Evolutionary conservation across 2,888 invertebrate species (phyloP).

Genomic region (Chrysodeixis includens): DNA sequence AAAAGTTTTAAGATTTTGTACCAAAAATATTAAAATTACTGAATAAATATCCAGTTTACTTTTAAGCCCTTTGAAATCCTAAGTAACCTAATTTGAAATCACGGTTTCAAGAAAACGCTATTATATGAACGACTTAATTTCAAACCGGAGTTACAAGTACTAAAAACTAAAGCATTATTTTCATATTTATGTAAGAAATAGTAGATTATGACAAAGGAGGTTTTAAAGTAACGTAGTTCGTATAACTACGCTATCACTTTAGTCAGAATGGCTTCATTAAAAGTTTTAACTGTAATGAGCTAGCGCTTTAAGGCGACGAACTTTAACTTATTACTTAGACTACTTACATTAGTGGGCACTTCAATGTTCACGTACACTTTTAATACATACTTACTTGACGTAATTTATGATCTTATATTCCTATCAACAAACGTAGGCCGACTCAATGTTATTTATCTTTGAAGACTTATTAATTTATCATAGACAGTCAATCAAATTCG

Average conservation of each 20-base stretch:
- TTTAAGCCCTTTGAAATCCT: no score
- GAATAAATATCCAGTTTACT: no score
- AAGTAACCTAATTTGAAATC: no score
- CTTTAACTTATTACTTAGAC: conserved; percentile 34
- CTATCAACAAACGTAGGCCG: conserved; percentile 15
- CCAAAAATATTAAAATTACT: no score
- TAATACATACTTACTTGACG: conserved; percentile 5
- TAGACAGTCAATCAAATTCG: conserved; percentile 33
- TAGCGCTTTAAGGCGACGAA: conserved; percentile 13
- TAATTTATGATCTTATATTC: neutral
- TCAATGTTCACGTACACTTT: conserved; percentile 27
- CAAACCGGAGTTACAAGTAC: no score
- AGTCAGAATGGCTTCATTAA: conserved; percentile 7
- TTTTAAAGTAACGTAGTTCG: neutral
- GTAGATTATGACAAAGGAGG: neutral
- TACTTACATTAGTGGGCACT: conserved; percentile 13
- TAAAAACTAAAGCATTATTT: neutral
- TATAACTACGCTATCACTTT: neutral
- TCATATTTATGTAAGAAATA: neutral
- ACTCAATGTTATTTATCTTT: conserved; percentile 35
- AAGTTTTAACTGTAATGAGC: conserved; percentile 27
- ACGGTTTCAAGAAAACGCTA: no score
- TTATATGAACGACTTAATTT: no score
- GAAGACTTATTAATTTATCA: conserved; percentile 44
- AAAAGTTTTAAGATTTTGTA: no score